Conservation (phyloP, 1,140 invertebrate species). For the Euwallacea similis region DNA sequence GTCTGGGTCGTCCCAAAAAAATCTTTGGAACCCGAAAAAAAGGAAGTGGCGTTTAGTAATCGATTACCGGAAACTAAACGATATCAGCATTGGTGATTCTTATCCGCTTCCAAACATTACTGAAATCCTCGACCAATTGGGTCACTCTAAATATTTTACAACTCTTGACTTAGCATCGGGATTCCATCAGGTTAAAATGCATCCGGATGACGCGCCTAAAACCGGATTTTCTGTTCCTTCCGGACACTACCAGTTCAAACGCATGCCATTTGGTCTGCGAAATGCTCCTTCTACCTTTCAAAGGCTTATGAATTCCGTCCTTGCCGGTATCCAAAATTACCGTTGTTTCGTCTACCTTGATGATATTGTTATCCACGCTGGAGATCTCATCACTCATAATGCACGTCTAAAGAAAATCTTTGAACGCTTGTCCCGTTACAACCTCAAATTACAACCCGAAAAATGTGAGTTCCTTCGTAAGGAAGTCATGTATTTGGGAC, state of each 20-base stretch:
- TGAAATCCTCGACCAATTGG: constrained; percentile 56
- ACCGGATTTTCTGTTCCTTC: constrained; percentile 9
- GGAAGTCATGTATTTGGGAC: constrained; percentile 41
- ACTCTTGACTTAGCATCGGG: constrained; percentile 50
- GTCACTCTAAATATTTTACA: constrained; percentile 50
- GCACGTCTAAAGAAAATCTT: constrained; percentile 29
- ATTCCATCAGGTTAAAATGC: constrained; percentile 29
- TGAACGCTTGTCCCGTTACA: constrained; percentile 27
- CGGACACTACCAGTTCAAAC: constrained; percentile 41
- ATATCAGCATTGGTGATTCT: constrained; percentile 47
- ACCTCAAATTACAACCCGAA: constrained; percentile 38
- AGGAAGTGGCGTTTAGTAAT: constrained; percentile 50
- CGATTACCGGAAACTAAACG: constrained; percentile 51
- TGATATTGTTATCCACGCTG: constrained; percentile 33
- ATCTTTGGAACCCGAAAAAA: constrained; percentile 41
- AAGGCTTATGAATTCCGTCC: constrained; percentile 42
- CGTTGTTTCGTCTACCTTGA: constrained; percentile 34
- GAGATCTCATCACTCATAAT: constrained; percentile 27
- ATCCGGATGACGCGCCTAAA: constrained; percentile 25
- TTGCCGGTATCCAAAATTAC: constrained; percentile 30
- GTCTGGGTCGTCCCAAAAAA: constrained; percentile 47
- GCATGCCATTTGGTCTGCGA: constrained; percentile 53
- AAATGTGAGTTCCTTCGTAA: constrained; percentile 39
- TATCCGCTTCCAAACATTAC: constrained; percentile 59
- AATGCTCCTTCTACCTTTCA: constrained; percentile 51